Percentiles rank a stretch among this genome's conserved stretches.
These are phyloP conservation scores for Gasterosteus aculeatus DNA, from an alignment of 2,113 vertebrate species.

Conservation along the genomic window DNA sequence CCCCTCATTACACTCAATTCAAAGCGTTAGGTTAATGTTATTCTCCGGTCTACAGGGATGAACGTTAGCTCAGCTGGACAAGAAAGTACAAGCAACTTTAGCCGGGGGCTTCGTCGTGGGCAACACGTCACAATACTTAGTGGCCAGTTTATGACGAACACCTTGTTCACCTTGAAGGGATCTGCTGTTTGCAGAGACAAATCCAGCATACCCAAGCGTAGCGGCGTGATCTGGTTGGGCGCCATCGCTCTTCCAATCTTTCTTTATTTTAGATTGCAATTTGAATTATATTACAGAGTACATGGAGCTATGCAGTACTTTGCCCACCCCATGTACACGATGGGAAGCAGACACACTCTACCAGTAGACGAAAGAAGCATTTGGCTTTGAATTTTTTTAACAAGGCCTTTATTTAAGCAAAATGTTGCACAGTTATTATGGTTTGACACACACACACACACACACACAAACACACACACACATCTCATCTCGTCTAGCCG, in stretches of 20 bases:
- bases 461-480: background rate
- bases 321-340: background rate
- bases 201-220: no score
- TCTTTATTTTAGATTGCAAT: background rate
- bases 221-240: no score
- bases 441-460: background rate
- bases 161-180: background rate
- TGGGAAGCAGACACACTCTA: background rate
- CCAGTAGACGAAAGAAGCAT: background rate
- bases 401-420: background rate
- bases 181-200: no score
- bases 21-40: background rate
- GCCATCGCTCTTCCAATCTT: background rate
- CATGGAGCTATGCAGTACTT: background rate
- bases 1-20: background rate
- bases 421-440: background rate
- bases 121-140: background rate
- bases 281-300: background rate
- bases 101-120: no score
- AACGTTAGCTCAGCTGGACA: background rate
- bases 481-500: conserved; percentile 3
- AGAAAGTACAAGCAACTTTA: no score
- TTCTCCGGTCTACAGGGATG: background rate
- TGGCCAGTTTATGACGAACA: background rate
- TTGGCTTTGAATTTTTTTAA: background rate